Evolutionary conservation across 2,888 invertebrate species (phyloP), one percentile per base, ranked within the genome.

Genomic region (Ophonus ardosiacus): DNA sequence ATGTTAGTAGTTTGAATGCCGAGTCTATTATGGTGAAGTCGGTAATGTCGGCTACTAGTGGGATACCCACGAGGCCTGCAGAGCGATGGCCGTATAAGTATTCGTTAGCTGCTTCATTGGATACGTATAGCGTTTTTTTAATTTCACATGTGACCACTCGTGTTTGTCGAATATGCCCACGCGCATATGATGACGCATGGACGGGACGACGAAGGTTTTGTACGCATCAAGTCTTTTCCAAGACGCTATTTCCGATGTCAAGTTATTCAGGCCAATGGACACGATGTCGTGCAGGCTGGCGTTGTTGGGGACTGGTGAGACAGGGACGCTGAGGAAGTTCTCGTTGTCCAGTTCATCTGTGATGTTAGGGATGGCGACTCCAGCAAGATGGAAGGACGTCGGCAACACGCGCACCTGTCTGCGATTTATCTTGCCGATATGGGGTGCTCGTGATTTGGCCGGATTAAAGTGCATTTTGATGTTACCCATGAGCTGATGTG

Each of bases 201-300:
- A n/a, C n/a, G n/a, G n/a, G n/a, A n/a, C n/a, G n/a, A n/a, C n/a
- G n/a, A n/a, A n/a, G n/a, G n/a, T n/a, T n/a, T n/a, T n/a, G 18
- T 7, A 10, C 2, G 84, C 81, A 17, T 84, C 68, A 1, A 85
- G n/a, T n/a, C 80, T 21, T 18, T 85, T 79, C 85, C 79, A 85
- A 2, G 85, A 80, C 7, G 85, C 57, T 7, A 85, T n/a, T 2
- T 68, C 59, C 0, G 74, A 81, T 1, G 63, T 10, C 0, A 81
- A 18, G 0, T 63, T 38, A 40, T 81, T 61, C 10, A 81, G 61
- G n/a, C 80, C 80, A n/a, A 8, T 40, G 80, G 15, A 13, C n/a
- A 38, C 18, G 2, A 61, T n/a, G 7, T 61, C 5, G 18, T 17
- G 17, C 7, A 78, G 8, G 78, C 51, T 51, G 4, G 78, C 61